These are phyloP conservation scores for Papilio protenor DNA, from an alignment of 2,888 invertebrate species.

Conservation along the genomic window DNA sequence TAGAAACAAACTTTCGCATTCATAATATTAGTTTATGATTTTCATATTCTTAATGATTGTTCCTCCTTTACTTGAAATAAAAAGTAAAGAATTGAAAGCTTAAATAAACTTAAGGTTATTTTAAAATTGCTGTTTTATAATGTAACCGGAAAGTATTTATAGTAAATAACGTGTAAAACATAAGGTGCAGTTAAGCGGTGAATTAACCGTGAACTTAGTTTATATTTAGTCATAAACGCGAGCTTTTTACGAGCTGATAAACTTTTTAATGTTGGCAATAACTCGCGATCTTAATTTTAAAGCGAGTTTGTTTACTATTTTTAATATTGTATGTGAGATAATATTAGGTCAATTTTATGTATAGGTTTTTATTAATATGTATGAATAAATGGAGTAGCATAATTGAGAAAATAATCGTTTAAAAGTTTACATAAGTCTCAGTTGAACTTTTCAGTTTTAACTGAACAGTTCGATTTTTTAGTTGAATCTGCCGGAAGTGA, in stretches of 20 bases:
- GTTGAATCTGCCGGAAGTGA: no score
- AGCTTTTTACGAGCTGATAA: conserved; percentile 31
- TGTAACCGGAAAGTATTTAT: not conserved
- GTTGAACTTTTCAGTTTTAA: no score
- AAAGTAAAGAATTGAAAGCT: not conserved
- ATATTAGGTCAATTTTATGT: no score
- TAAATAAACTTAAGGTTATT: not conserved
- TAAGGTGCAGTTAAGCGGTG: conserved; percentile 9
- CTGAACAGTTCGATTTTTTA: no score
- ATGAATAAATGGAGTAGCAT: no score
- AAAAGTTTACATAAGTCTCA: no score
- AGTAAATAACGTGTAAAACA: conserved; percentile 8
- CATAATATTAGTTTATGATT: no score
- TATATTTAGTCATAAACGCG: conserved; percentile 26
- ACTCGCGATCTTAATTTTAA: conserved; percentile 1
- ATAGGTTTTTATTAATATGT: no score
- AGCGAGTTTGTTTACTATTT: not conserved
- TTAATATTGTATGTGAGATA: not conserved
- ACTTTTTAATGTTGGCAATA: conserved; percentile 28
- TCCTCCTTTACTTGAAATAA: no score
- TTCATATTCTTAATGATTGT: no score
- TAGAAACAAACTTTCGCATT: no score
- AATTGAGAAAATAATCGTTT: no score
- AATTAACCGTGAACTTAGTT: conserved; percentile 6
- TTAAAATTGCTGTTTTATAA: not conserved